Base-by-base conservation (phyloP, 2,797 vertebrate genomes). In the Tenualosa thibaudeaui region DNA sequence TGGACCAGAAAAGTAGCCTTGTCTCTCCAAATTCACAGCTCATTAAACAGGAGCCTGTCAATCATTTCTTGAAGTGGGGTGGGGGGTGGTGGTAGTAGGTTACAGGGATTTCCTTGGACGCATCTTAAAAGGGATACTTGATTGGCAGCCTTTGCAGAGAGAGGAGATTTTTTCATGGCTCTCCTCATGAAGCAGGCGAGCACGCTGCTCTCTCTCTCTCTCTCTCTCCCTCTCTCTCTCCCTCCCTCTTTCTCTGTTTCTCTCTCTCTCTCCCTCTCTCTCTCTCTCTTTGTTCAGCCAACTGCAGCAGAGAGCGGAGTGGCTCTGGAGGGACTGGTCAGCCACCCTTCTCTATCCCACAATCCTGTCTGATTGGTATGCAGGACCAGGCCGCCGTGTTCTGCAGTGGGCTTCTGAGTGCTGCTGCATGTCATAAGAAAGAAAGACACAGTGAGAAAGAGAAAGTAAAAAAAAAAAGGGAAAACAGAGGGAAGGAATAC, bases 341-440 rank as follows among this genome's bases (percentile, higher is more conserved):
- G 15, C 31, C 75, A 8, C 81, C 43, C 81, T 81, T 54, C 62
- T 15, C 85, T 54, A 10, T 19, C 19, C 78, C 68, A 17, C 31
- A 85, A 24, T 87, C 24, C n/a, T 60, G 71, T 87, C 81, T 92
- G 89, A 93, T 96, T 94, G 88, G 92, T 94, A 95, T 95, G 91
- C 93, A 90, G 90, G 90, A 89, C 90, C 91, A 92, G 91, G 83
- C 90, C 50, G 85, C 89, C 87, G 13, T 89, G 92, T 93, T 94
- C 94, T 95, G 95, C 95, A 94, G 95, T 94, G 93, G 89, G 89
- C 93, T 93, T 93, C 88, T 91, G 93, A 94, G 91, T 56, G 85
- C 85, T 88, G 90, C 90, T 89, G 91, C 91, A 89, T 92, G 93
- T 93, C 91, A 91, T 88, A 83, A 86, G 85, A 86, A 86, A 83